Percentiles rank a stretch among this genome's conserved stretches.
These are phyloP conservation scores for Synergus japonicus DNA, from an alignment of 2,888 invertebrate genomes.

Conservation along the genomic window DNA sequence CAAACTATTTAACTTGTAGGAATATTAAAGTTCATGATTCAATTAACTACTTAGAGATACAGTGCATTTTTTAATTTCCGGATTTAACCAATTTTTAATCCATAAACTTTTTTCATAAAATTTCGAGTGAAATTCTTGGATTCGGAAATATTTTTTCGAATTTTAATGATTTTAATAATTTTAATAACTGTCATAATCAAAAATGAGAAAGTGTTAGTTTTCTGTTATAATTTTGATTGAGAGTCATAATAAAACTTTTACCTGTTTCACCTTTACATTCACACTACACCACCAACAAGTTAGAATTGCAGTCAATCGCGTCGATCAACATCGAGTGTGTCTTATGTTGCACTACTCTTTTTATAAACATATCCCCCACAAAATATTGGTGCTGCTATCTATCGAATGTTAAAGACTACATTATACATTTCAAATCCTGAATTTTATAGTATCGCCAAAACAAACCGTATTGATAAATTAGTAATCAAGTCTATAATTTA, in stretches of 20 bases:
- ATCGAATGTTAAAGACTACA: constrained; percentile 4
- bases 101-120: no score
- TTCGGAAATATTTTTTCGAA: background rate
- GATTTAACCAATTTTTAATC: background rate
- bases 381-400: constrained; percentile 40
- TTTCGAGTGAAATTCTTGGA: no score
- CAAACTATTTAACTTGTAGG: background rate
- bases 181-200: background rate
- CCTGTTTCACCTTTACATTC: background rate
- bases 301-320: constrained; percentile 15
- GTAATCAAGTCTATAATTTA: constrained; percentile 10
- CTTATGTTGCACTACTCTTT: constrained; percentile 19
- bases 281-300: constrained; percentile 9
- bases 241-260: background rate
- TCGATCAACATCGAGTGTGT: constrained; percentile 20
- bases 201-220: background rate
- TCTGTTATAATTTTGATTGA: background rate
- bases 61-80: background rate
- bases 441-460: background rate
- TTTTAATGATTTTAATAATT: background rate
- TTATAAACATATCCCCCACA: constrained; percentile 36
- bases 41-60: background rate
- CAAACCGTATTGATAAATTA: background rate
- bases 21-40: background rate
- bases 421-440: constrained; percentile 1